phyloP scores from a whole-genome alignment of 2,113 vertebrate species.

The Tricholaema leucomelas region DNA sequence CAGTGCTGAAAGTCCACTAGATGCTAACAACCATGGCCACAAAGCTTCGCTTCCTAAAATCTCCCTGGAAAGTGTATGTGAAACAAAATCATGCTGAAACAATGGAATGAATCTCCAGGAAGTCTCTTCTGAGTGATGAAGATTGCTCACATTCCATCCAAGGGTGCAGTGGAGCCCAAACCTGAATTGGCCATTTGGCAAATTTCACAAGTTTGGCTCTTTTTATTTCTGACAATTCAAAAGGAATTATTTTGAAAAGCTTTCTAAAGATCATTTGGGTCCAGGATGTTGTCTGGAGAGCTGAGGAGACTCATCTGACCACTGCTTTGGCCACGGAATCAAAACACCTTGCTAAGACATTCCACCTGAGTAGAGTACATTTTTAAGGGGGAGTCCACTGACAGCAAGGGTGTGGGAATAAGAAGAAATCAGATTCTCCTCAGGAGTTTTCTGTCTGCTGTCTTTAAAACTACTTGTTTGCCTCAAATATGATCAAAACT shows the following conservation, averaged over 20 bases:
- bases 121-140: neutral
- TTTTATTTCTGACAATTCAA: neutral
- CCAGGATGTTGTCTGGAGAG: conserved; percentile 3
- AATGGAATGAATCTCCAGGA: neutral
- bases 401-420: neutral
- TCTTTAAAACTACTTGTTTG: neutral
- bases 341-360: neutral
- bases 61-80: conserved; percentile 71
- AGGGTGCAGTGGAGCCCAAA: neutral
- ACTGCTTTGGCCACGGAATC: neutral
- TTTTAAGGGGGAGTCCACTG: neutral
- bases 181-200: neutral
- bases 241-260: neutral
- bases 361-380: neutral
- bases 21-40: conserved; percentile 84
- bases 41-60: conserved; percentile 86
- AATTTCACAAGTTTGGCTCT: neutral
- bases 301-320: neutral
- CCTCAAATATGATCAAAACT: neutral
- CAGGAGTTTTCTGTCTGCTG: neutral
- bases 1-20: conserved; percentile 74
- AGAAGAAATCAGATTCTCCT: neutral
- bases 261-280: neutral
- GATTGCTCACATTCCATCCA: neutral
- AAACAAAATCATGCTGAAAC: conserved; percentile 19